Evolutionary conservation across 1,140 invertebrate species (phyloP), one percentile per base, ranked within the genome.

Genomic region (Ips typographus): DNA sequence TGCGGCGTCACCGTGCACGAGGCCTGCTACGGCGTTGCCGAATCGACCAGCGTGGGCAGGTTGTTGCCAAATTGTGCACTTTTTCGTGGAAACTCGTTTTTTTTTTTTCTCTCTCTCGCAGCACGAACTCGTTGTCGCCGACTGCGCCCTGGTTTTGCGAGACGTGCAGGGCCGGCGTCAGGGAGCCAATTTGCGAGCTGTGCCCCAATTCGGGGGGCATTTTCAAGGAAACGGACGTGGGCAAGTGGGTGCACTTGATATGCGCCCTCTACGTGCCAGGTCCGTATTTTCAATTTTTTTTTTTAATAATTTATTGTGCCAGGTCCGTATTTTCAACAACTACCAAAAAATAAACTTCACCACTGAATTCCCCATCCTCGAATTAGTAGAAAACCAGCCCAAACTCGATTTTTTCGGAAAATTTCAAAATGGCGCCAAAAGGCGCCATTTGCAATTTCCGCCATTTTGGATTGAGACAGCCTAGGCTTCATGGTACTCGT

Each of bases 81-180:
- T n/a, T n/a, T n/a, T n/a, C n/a, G n/a, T n/a, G n/a, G n/a, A n/a
- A n/a, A n/a, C n/a, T n/a, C n/a, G n/a, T n/a, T n/a, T n/a, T n/a
- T n/a, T n/a, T n/a, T 60, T 58, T 40, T 40, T 53, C 40, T n/a
- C n/a, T n/a, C n/a, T n/a, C 63, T 49, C 52, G 8, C 42, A 71
- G 93, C 78, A 94, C 92, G 22, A 91, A 92, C 63, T 98, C 95
- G 4, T 90, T 94, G 1, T 93, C 93, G 58, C 95, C 94, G 44
- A 98, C 95, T 1, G 95, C 96, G 74, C 96, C 96, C 0, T 98
- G 96, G 96, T 98, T 98, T 81, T 98, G 96, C 84, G 96, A 98
- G 83, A 93, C 95, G n/a, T 98, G 96, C 75, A 94, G 94, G 77
- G 94, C 94, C 49, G 94, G 94, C 1, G 87, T 94, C 4, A 88